Evolutionary conservation across 2,888 invertebrate species (phyloP).

Genomic region (Drosophila leonis): DNA sequence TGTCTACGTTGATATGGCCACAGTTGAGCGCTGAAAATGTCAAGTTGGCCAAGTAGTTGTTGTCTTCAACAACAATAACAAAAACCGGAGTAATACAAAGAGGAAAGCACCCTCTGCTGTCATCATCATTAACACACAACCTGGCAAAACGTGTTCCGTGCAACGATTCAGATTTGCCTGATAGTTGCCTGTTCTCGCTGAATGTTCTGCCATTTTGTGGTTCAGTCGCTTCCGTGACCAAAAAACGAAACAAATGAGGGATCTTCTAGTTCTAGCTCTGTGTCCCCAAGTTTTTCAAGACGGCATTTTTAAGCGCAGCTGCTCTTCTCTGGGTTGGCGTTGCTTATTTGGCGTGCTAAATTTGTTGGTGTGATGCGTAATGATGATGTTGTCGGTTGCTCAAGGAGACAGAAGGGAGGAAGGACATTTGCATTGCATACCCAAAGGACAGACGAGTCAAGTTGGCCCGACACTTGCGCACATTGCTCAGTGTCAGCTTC

Average conservation of each 20-base stretch:
- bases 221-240: conserved; percentile 43
- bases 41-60: conserved; percentile 26
- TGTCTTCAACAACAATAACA: conserved; percentile 12
- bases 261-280: background rate
- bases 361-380: conserved; percentile 14
- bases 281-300: background rate
- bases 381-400: conserved; percentile 26
- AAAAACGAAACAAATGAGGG: conserved; percentile 26
- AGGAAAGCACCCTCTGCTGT: conserved; percentile 35
- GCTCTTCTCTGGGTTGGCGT: background rate
- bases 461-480: conserved; percentile 35
- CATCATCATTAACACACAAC: conserved; percentile 56
- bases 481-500: conserved; percentile 48
- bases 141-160: conserved; percentile 16
- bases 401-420: background rate
- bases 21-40: conserved; percentile 15
- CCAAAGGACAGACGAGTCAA: conserved; percentile 14
- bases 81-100: background rate
- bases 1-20: conserved; percentile 20
- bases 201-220: conserved; percentile 32
- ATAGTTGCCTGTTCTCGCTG: conserved; percentile 31
- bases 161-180: conserved; percentile 36
- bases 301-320: background rate
- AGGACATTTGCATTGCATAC: conserved; percentile 17
- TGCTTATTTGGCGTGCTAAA: conserved; percentile 7